Conservation (phyloP, 2,113 vertebrate species). For the Pterocles gutturalis region DNA sequence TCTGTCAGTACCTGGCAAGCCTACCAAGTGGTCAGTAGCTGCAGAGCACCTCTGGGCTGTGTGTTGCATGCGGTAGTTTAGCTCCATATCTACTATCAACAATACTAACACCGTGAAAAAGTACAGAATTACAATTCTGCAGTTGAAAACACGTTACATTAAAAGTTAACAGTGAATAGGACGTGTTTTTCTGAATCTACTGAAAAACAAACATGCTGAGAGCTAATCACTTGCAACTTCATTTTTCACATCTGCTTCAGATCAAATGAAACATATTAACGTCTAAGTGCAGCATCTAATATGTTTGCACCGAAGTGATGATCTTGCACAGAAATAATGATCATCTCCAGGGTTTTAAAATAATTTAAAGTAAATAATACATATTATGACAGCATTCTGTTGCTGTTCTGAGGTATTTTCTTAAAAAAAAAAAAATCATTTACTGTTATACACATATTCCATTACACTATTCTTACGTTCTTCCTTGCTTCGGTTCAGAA, state of each 20-base stretch:
- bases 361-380: neutral
- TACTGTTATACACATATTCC: neutral
- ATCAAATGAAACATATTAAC: neutral
- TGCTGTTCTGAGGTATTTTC: neutral
- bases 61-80: neutral
- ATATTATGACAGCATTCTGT: neutral
- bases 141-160: neutral
- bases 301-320: fast-evolving
- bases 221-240: neutral
- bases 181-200: neutral
- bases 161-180: neutral
- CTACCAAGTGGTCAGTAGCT: neutral
- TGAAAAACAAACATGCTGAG: neutral
- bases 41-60: neutral
- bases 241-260: neutral
- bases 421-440: neutral
- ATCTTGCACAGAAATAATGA: neutral
- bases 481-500: neutral
- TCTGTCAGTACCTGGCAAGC: neutral
- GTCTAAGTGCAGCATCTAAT: neutral
- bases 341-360: neutral
- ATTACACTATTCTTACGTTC: neutral
- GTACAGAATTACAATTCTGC: neutral
- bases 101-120: neutral
- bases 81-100: fast-evolving